A percentile compares a stretch with the other conserved stretches of the same genome.
phyloP scores from a whole-genome alignment of 2,113 vertebrate genomes.

The Pungitius pungitius region DNA sequence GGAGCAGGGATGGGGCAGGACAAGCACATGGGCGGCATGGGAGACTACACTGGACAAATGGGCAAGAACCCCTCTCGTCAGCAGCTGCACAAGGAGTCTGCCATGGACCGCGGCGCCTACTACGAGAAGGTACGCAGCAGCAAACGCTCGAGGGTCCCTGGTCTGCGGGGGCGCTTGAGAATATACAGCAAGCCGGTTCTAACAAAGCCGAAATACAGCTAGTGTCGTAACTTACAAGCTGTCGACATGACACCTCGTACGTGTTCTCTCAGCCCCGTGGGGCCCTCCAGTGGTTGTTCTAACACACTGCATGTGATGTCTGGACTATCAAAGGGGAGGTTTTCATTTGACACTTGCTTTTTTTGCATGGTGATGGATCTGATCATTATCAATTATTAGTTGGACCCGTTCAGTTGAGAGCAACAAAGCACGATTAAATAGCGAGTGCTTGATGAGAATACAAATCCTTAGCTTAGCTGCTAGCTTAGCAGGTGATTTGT shows the following conservation, averaged over 20 bases:
- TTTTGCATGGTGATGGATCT: background rate
- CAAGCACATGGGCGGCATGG: slow-evolving; percentile 88
- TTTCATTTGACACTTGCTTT: slow-evolving; percentile 1
- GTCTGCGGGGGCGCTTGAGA: background rate
- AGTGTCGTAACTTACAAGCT: background rate
- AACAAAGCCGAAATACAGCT: no score
- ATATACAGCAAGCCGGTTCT: background rate
- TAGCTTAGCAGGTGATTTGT: background rate
- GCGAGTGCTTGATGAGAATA: background rate
- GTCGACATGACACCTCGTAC: background rate
- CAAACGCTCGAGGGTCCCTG: background rate
- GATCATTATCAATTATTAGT: background rate
- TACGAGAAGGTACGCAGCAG: slow-evolving; percentile 82
- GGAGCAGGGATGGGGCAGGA: slow-evolving; percentile 88
- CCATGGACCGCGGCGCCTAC: slow-evolving; percentile 91
- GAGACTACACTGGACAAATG: slow-evolving; percentile 89
- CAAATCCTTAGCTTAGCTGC: background rate
- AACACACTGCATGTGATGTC: slow-evolving; percentile 30
- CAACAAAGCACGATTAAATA: background rate
- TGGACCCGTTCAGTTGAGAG: background rate
- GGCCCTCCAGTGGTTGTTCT: slow-evolving; percentile 55
- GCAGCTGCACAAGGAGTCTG: slow-evolving; percentile 93
- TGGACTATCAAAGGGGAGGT: background rate
- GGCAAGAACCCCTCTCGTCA: slow-evolving; percentile 91
- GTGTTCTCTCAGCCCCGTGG: slow-evolving; percentile 10